Evolutionary conservation across 2,888 invertebrate species (phyloP).

Genomic region (Eupeodes latifasciatus): DNA sequence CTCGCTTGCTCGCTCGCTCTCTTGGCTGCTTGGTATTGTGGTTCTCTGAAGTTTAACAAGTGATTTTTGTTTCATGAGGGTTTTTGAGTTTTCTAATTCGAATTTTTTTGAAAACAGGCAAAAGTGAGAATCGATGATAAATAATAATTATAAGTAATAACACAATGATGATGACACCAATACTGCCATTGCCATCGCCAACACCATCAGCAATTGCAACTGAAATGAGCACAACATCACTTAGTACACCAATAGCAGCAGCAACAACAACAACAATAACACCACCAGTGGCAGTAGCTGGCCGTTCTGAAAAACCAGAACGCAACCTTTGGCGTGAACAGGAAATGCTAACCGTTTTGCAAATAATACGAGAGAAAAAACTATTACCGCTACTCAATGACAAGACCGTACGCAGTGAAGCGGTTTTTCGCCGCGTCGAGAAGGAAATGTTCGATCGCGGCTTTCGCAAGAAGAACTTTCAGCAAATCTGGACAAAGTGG

Average conservation of each 20-base stretch:
- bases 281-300: slow-evolving; percentile 39
- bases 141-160: slow-evolving; percentile 16
- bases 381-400: slow-evolving; percentile 81
- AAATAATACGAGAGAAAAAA: slow-evolving; percentile 81
- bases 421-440: slow-evolving; percentile 82
- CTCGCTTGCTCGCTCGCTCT: slow-evolving; percentile 1
- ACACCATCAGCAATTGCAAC: slow-evolving; percentile 78
- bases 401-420: slow-evolving; percentile 82
- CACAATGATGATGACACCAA: slow-evolving; percentile 41
- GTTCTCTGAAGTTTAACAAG: not conserved
- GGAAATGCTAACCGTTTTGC: slow-evolving; percentile 82
- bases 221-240: slow-evolving; percentile 17
- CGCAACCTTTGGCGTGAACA: slow-evolving; percentile 83
- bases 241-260: slow-evolving; percentile 79
- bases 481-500: slow-evolving; percentile 84
- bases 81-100: slow-evolving; percentile 41
- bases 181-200: slow-evolving; percentile 74
- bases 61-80: slow-evolving; percentile 27
- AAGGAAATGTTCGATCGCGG: slow-evolving; percentile 81
- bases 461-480: slow-evolving; percentile 81
- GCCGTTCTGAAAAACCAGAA: slow-evolving; percentile 79
- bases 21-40: not conserved
- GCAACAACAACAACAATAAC: slow-evolving; percentile 60
- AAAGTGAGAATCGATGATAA: slow-evolving; percentile 28
- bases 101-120: slow-evolving; percentile 19